These are phyloP conservation scores for Unio pictorum DNA, from an alignment of 2,888 invertebrate species.

Conservation along the genomic window DNA sequence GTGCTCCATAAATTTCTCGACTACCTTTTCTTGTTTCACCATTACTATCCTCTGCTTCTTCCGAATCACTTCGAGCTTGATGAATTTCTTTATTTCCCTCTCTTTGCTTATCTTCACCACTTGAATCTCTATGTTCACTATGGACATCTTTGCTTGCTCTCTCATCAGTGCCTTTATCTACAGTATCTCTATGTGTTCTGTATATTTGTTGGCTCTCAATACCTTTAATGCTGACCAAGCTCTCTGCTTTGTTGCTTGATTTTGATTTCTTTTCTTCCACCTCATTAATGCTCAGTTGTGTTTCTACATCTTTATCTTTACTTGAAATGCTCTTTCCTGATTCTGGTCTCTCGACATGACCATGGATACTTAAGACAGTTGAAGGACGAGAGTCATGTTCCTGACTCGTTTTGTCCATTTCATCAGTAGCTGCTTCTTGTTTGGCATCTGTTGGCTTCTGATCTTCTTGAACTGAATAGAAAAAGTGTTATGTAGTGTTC, in stretches of 20 bases:
- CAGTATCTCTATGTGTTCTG: background rate
- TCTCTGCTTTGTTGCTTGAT: slow-evolving; percentile 1
- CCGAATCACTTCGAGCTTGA: background rate
- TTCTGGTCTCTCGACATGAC: no score
- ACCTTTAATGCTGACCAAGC: background rate
- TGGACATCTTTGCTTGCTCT: slow-evolving; percentile 4
- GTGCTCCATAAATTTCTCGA: background rate
- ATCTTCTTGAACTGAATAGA: no score
- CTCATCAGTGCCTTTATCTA: background rate
- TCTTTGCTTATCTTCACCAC: background rate
- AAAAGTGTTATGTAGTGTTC: no score
- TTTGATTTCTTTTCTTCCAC: background rate
- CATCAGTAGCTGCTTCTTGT: no score
- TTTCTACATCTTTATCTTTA: background rate
- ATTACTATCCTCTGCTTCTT: slow-evolving; percentile 4
- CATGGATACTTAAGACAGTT: no score
- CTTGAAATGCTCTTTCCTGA: no score
- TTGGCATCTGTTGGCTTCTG: no score
- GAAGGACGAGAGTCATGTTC: no score
- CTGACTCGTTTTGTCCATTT: no score
- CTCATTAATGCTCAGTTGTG: background rate
- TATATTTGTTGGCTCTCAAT: background rate
- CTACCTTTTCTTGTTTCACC: slow-evolving; percentile 3
- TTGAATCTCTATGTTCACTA: background rate
- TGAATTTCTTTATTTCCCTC: slow-evolving; percentile 6